Evolutionary conservation across 23 tunicate genomes (phyloP).

Genomic region (Oikopleura albicans): DNA sequence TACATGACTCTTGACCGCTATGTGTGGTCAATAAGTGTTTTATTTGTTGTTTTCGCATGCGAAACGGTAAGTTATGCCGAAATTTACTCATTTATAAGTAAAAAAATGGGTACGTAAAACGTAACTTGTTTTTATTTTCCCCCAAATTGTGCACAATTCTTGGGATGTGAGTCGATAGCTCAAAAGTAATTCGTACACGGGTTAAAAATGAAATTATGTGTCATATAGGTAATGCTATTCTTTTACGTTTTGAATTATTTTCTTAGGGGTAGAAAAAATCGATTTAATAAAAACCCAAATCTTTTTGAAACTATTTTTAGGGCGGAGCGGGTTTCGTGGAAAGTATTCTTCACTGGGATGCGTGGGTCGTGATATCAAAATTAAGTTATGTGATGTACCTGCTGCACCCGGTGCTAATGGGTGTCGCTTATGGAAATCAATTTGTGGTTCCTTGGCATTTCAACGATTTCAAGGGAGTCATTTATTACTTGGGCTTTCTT

Average conservation of each 20-base stretch:
- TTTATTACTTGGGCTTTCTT: neutral
- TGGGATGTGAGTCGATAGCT: no score
- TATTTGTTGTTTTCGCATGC: constrained; percentile 2
- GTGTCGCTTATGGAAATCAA: neutral
- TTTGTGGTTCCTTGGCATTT: neutral
- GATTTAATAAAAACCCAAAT: no score
- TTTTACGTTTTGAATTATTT: no score
- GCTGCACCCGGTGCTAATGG: neutral
- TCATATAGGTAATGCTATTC: no score
- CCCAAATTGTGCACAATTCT: no score
- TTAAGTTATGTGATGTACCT: constrained; percentile 7
- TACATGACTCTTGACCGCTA: neutral
- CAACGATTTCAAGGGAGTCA: neutral
- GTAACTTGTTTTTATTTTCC: no score
- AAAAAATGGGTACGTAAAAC: no score
- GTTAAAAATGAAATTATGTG: no score
- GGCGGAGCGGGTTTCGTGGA: neutral
- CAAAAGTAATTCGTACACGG: no score
- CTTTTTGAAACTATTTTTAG: no score
- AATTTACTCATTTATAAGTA: neutral
- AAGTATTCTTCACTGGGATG: neutral
- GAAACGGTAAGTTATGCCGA: neutral
- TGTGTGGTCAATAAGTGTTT: neutral
- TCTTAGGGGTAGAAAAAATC: no score
- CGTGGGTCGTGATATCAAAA: neutral